A percentile compares a stretch with the other conserved stretches of the same genome.
Conservation (phyloP, 2,888 invertebrate genomes). For the Argyra leucocephala region DNA sequence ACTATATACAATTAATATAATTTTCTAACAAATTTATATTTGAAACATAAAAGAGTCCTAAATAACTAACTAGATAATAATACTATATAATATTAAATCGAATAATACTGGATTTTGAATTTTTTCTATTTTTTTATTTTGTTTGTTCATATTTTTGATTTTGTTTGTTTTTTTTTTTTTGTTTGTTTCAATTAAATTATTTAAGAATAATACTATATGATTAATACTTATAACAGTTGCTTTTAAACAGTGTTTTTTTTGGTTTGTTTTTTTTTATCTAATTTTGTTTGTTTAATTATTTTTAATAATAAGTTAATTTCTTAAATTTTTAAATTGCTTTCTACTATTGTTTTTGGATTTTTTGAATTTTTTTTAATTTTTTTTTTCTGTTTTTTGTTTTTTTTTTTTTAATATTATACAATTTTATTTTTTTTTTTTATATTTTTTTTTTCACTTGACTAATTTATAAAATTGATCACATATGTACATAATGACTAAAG, state of each 20-base stretch:
- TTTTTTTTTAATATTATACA: slow-evolving; percentile 2
- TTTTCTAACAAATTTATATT: background rate
- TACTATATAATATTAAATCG: background rate
- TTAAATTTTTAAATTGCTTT: slow-evolving; percentile 6
- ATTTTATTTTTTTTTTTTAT: slow-evolving; percentile 14
- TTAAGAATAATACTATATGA: background rate
- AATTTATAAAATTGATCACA: slow-evolving; percentile 44
- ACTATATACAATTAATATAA: background rate
- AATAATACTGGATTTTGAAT: slow-evolving; percentile 1
- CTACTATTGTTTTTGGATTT: slow-evolving; percentile 6
- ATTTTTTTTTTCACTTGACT: slow-evolving; percentile 30
- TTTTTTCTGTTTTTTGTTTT: slow-evolving; percentile 14
- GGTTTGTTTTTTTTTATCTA: background rate
- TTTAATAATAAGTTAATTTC: background rate
- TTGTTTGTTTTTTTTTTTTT: background rate
- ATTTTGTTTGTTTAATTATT: background rate
- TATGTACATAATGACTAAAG: slow-evolving; percentile 46
- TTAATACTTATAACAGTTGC: slow-evolving; percentile 6
- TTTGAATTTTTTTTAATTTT: background rate
- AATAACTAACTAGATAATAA: background rate
- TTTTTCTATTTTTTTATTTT: background rate
- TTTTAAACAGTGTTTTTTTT: background rate
- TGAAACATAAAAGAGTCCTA: background rate
- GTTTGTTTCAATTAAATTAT: background rate
- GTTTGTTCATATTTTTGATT: no score